Evolutionary conservation across 1,140 invertebrate genomes (phyloP).

Genomic region (Laupala kohalensis): DNA sequence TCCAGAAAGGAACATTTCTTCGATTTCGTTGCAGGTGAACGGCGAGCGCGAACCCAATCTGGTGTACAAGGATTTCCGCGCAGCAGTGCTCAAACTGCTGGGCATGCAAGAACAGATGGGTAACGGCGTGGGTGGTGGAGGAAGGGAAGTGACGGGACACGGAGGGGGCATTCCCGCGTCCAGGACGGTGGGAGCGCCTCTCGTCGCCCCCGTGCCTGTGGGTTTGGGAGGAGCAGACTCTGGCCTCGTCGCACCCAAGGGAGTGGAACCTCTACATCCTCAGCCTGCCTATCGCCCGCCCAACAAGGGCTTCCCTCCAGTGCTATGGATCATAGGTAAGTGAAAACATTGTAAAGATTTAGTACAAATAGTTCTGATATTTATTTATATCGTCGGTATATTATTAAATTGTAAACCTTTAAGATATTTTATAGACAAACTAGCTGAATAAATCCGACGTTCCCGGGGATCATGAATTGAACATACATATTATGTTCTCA

Average conservation of each 20-base stretch:
- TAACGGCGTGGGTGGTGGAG: background rate
- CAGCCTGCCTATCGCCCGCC: slow-evolving; percentile 18
- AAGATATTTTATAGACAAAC: no score
- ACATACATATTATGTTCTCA: no score
- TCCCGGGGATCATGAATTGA: no score
- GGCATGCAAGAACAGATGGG: slow-evolving; percentile 35
- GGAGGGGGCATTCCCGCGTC: slow-evolving; percentile 15
- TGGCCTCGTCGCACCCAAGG: slow-evolving; percentile 27
- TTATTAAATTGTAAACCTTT: no score
- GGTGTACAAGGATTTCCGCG: slow-evolving; percentile 66
- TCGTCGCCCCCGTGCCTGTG: slow-evolving; percentile 16
- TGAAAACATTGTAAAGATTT: no score
- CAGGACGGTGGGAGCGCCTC: slow-evolving; percentile 28
- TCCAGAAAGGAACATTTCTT: no score
- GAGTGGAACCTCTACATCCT: slow-evolving; percentile 22
- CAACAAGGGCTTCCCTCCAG: slow-evolving; percentile 23
- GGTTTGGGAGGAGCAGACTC: slow-evolving; percentile 19
- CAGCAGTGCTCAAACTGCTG: slow-evolving; percentile 55
- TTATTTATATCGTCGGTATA: no score
- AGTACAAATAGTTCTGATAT: no score
- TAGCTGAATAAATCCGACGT: no score
- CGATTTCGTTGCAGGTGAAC: no score
- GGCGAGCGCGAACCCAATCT: slow-evolving; percentile 69
- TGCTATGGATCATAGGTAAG: slow-evolving; percentile 63
- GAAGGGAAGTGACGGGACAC: background rate